phyloP scores from a whole-genome alignment of 2,113 vertebrate genomes.

The Lichenostomus cassidix region DNA sequence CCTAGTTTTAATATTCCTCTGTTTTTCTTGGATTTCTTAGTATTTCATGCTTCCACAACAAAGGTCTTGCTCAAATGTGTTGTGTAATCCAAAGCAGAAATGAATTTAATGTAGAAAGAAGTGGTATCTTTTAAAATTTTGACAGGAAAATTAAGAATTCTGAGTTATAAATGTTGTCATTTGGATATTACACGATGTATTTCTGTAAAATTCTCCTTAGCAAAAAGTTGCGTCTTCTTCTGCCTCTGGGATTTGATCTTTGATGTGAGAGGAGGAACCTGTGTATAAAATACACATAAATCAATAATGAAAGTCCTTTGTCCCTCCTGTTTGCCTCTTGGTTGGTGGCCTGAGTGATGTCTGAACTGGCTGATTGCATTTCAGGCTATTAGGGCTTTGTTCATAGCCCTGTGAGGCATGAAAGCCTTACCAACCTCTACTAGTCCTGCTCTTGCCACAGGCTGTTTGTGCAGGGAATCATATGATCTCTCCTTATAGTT shows the following conservation, averaged over 20 bases:
- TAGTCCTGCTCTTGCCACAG: not conserved
- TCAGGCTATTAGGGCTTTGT: not conserved
- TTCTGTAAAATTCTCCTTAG: not conserved
- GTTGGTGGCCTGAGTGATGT: not conserved
- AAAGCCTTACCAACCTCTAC: not conserved
- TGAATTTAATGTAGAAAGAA: not conserved
- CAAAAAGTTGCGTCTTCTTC: not conserved
- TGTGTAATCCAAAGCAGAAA: not conserved
- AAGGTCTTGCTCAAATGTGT: not conserved
- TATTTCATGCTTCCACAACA: not conserved
- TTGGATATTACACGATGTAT: not conserved
- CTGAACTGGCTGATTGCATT: not conserved
- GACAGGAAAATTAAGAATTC: not conserved
- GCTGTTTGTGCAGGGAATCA: not conserved
- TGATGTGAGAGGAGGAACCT: not conserved
- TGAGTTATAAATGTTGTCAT: not conserved
- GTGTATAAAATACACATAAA: not conserved
- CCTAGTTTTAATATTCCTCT: not conserved
- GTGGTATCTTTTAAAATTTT: not conserved
- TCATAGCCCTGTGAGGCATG: not conserved
- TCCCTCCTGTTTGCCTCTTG: not conserved
- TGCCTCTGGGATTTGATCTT: not conserved
- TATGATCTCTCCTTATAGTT: not conserved
- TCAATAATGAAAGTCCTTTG: not conserved
- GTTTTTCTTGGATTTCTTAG: not conserved